Conservation (phyloP, 1,140 invertebrate species). For the Lutraria rhynchaena region DNA sequence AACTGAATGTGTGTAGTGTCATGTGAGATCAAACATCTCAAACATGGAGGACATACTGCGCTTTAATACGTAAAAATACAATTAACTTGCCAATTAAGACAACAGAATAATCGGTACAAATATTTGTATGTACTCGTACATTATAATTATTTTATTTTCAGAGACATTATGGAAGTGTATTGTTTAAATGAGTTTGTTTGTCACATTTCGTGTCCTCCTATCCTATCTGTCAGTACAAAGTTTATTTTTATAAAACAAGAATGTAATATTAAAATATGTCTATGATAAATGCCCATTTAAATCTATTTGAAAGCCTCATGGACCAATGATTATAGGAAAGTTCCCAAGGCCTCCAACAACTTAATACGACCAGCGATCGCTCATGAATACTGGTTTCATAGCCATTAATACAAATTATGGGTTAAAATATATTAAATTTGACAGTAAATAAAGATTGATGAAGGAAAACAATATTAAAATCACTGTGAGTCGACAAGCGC, state of each 20-base stretch:
- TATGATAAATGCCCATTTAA: constrained; percentile 38
- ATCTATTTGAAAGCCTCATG: constrained; percentile 32
- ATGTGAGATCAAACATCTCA: too few relatives aligned
- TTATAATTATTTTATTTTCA: too few relatives aligned
- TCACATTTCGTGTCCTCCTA: too few relatives aligned
- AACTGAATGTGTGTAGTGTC: too few relatives aligned
- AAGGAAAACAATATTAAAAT: neutral
- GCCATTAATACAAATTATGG: constrained; percentile 55
- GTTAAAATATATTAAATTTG: constrained; percentile 33
- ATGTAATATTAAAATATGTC: constrained; percentile 6
- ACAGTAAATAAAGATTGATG: constrained; percentile 47
- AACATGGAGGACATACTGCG: too few relatives aligned
- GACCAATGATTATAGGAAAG: constrained; percentile 16
- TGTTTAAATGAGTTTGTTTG: too few relatives aligned
- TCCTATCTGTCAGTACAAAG: too few relatives aligned
- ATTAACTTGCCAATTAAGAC: too few relatives aligned
- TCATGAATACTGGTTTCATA: constrained; percentile 37
- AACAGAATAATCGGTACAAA: too few relatives aligned
- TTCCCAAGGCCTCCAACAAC: constrained; percentile 4
- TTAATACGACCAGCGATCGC: neutral
- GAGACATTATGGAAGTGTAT: too few relatives aligned
- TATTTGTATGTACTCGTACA: too few relatives aligned
- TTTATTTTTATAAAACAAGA: neutral
- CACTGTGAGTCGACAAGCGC: neutral
- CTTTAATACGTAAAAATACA: too few relatives aligned